Conservation (phyloP, 2,797 vertebrate genomes). For the Trematomus bernacchii region DNA sequence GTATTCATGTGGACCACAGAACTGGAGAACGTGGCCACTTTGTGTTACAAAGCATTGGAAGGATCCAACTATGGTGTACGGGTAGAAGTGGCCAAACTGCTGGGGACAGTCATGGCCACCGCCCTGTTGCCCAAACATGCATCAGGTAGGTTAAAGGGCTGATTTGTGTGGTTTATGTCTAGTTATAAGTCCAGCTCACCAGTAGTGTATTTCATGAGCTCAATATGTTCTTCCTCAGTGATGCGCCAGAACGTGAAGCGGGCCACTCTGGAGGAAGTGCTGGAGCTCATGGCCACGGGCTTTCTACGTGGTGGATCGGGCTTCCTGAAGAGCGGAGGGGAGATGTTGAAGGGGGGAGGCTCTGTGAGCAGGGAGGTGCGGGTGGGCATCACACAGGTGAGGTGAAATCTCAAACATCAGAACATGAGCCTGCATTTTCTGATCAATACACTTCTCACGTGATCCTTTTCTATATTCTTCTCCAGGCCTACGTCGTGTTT, state of each 20-base stretch:
- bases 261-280: conserved; percentile 95
- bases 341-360: conserved; percentile 98
- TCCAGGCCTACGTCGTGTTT: conserved; percentile 97
- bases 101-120: conserved; percentile 97
- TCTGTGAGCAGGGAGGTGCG: conserved; percentile 98
- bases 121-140: conserved; percentile 98
- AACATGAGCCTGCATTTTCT: not conserved
- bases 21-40: conserved; percentile 95
- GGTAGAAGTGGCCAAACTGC: conserved; percentile 95
- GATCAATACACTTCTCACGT: not conserved
- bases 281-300: conserved; percentile 97
- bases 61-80: conserved; percentile 98
- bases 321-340: conserved; percentile 97
- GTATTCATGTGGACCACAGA: conserved; percentile 99
- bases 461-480: not conserved
- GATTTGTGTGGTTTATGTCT: not conserved
- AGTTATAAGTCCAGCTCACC: not conserved
- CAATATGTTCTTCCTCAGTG: conserved; percentile 77
- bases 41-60: conserved; percentile 97
- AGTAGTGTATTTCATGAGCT: not conserved
- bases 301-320: conserved; percentile 97
- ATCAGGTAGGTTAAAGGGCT: conserved; percentile 84
- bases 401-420: not conserved
- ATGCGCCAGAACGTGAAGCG: conserved; percentile 99
- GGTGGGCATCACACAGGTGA: conserved; percentile 98